Evolutionary conservation across 2,797 vertebrate species (phyloP), one percentile per base, ranked within the genome.

Genomic region (Hemitrygon akajei): DNA sequence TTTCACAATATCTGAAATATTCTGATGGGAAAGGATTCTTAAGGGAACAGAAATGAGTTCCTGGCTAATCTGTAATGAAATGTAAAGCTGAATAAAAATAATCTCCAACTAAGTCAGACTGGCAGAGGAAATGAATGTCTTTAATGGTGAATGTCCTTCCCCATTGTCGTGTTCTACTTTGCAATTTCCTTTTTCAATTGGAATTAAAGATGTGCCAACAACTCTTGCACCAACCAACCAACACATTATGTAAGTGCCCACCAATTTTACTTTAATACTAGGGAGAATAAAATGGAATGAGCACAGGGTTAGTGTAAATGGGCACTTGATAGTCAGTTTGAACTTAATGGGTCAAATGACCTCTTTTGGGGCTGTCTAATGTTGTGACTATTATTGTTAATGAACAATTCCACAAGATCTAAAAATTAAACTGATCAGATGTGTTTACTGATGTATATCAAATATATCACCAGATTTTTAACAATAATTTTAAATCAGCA

Each of bases 71-170:
- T 76, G 14, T 76, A 93, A 93, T 93, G 37, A 76, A 93, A 93
- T 93, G 25, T 76, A 93, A 93, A 93, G 91, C 91, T 93, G 91
- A 76, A 30, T 30, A 18, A 75, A 75, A 75, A 30, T 92, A 92
- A 92, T 71, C 69, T 40, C 47, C 22, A 7, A 27, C 69, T 58
- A 93, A 93, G 16, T 40, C 71, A 7, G 25, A n/a, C 71, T 76
- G 40, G 71, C 27, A n/a, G 91, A 0, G 16, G 75, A 71, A 56
- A 73, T 71, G 34, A 71, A 91, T 1, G 16, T 16, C 37, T 34
- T 11, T 3, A 18, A 71, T 63, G 12, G 25, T 87, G 58, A 34
- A 16, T 66, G 58, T 66, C 84, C n/a, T 82, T 86, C 56, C 7
- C 81, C 81, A 84, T 25, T 66, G 84, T 18, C 30, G 60, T 30